A percentile compares a stretch with the other conserved stretches of the same genome.
Conservation (phyloP, 2,797 vertebrate genomes). For the Nyctibius grandis region DNA sequence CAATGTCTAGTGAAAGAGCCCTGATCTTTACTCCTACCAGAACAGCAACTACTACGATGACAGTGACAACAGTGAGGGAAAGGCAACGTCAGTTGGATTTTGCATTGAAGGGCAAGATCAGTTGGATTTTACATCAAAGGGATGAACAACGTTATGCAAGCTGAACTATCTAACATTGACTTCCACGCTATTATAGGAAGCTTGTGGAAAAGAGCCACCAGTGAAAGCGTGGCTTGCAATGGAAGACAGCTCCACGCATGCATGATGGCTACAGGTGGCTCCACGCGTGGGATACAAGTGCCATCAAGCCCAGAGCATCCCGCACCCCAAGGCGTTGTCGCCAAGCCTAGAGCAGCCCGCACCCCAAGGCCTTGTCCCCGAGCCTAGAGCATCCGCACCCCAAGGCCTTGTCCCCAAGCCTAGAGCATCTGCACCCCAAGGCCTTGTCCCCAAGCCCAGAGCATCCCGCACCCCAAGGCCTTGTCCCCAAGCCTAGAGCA, state of each 20-base stretch:
- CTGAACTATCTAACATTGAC: neutral
- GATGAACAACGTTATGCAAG: fast-evolving
- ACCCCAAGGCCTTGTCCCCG: fast-evolving
- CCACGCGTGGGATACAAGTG: fast-evolving
- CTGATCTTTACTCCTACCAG: neutral
- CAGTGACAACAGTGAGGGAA: neutral
- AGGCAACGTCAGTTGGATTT: neutral
- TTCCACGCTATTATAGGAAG: fast-evolving
- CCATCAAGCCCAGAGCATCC: fast-evolving
- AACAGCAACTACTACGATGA: fast-evolving
- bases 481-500: no score
- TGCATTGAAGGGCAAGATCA: fast-evolving
- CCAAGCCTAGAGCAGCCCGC: no score
- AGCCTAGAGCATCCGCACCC: no score
- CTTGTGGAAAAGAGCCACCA: neutral
- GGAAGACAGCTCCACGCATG: fast-evolving
- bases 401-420: fast-evolving
- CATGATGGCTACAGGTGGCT: fast-evolving
- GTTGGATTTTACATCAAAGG: neutral
- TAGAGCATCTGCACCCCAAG: fast-evolving
- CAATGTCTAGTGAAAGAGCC: neutral
- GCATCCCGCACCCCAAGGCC: fast-evolving
- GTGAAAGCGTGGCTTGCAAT: fast-evolving
- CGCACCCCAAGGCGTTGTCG: fast-evolving
- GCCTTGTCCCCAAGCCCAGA: fast-evolving